Evolutionary conservation across 64 coral and sea anemone genomes (phyloP).

Genomic region (Orbicella faveolata): DNA sequence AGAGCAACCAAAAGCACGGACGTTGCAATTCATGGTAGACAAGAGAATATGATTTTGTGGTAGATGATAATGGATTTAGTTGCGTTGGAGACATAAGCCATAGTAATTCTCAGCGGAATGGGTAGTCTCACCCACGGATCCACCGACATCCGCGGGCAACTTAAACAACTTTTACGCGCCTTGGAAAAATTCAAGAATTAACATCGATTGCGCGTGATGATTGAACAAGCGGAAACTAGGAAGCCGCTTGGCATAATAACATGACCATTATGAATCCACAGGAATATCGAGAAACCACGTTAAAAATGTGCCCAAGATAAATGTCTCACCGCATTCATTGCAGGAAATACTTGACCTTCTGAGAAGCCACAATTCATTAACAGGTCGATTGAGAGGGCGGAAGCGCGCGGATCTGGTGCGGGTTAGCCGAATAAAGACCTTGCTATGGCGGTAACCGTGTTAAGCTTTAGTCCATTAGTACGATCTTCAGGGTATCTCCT

Average conservation of each 20-base stretch:
- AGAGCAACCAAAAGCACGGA: too few relatives aligned
- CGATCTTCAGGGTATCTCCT: too few relatives aligned
- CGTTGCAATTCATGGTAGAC: too few relatives aligned
- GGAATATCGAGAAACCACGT: background rate
- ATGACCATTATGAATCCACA: background rate
- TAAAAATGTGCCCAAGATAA: slow-evolving; percentile 29
- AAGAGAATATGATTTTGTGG: too few relatives aligned
- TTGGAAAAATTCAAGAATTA: background rate
- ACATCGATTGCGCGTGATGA: background rate
- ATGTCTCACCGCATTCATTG: background rate
- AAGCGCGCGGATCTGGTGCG: background rate
- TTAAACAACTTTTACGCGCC: too few relatives aligned
- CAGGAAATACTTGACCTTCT: slow-evolving; percentile 40
- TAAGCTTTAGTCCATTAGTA: background rate
- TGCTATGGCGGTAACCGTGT: slow-evolving; percentile 9
- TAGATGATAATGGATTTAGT: too few relatives aligned
- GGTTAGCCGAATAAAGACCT: background rate
- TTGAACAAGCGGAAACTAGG: background rate
- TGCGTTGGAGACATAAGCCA: too few relatives aligned
- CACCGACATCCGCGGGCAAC: too few relatives aligned
- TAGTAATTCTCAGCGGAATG: too few relatives aligned
- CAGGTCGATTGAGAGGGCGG: background rate
- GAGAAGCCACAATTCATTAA: background rate
- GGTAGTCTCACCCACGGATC: too few relatives aligned
- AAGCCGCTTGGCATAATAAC: background rate